Base-by-base conservation (phyloP, 2,888 invertebrate species). In the Dolichopus griseipennis region DNA sequence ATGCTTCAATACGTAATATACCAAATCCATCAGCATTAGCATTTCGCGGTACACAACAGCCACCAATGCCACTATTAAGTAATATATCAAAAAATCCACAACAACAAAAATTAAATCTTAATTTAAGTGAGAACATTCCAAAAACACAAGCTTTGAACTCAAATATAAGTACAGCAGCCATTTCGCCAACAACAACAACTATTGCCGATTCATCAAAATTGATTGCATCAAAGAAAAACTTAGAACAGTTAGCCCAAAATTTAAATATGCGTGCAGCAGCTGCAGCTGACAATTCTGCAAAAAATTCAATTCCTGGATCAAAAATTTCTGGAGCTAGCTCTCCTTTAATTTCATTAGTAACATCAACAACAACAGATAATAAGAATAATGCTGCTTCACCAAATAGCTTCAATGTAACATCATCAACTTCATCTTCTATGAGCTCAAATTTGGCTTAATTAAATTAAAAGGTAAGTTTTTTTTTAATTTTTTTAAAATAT, bases 1-100 rank as follows among this genome's bases (percentile, higher is more conserved):
- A 87, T 75, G 86, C 86, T 69, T 85, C 84, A 27, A 85, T 87
- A 34, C 80, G 87, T 63, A 87, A 85, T 73, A 87, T 88, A 71
- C 87, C 87, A 7, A 87, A 87, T 78, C 87, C 87, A 7, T 86
- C 86, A 67, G 82, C 85, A 10, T 72, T 87, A 72, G 83, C 86
- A 62, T 83, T 84, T 72, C 83, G 86, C 70, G 85, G 86, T 74
- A 82, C 83, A 18, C 70, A 69, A 33, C 79, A 78, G 71, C 74
- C 75, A 18, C 70, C 72, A 12, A 66, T 75, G 65, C 72, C 74
- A 20, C 73, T 71, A 71, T 70, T 71, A 64, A 72, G 82, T 6
- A 73, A 73, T 43, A 70, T 74, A 41, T 69, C 76, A 20, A 68
- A 73, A 67, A 72, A 70, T 0, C 65, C 72, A n/a, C 75, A 5